Evolutionary conservation across 2,888 invertebrate species (phyloP).

Genomic region (Eulithis testata): DNA sequence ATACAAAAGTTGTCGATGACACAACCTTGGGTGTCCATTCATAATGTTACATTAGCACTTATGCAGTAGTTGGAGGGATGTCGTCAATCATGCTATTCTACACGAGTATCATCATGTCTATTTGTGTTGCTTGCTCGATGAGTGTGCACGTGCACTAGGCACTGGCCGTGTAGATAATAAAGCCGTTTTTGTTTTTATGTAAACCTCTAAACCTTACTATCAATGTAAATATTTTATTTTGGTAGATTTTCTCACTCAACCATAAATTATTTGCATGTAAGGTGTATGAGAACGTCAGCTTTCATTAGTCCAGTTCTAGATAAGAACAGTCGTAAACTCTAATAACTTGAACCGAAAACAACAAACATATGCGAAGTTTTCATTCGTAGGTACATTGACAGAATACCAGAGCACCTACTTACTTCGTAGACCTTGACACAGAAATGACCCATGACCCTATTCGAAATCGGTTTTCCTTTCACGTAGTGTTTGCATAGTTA

Average conservation of each 20-base stretch:
- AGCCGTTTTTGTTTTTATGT: not conserved
- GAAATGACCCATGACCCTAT: conserved; percentile 32
- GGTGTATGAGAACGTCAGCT: not conserved
- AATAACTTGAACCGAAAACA: not conserved
- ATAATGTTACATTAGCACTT: conserved; percentile 45
- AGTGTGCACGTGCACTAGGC: not conserved
- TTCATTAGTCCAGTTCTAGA: not conserved
- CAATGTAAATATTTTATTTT: not conserved
- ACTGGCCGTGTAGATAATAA: conserved; percentile 4
- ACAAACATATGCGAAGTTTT: not conserved
- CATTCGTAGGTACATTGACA: not conserved
- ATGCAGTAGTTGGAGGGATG: conserved; percentile 21
- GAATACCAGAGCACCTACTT: not conserved
- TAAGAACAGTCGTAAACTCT: conserved; percentile 3
- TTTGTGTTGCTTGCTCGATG: conserved; percentile 36
- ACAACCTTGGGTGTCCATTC: conserved; percentile 26
- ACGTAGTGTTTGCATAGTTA: conserved; percentile 24
- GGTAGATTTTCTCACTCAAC: not conserved
- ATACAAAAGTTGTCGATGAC: conserved; percentile 39
- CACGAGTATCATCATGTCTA: conserved; percentile 30
- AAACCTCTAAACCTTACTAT: not conserved
- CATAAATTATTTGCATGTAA: not conserved
- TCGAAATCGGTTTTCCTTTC: conserved; percentile 31
- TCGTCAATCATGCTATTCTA: conserved; percentile 28
- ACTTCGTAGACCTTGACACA: conserved; percentile 34